These are phyloP conservation scores for Panagrolaimus sp. DNA, from an alignment of 1,140 invertebrate species.

Conservation along the genomic window DNA sequence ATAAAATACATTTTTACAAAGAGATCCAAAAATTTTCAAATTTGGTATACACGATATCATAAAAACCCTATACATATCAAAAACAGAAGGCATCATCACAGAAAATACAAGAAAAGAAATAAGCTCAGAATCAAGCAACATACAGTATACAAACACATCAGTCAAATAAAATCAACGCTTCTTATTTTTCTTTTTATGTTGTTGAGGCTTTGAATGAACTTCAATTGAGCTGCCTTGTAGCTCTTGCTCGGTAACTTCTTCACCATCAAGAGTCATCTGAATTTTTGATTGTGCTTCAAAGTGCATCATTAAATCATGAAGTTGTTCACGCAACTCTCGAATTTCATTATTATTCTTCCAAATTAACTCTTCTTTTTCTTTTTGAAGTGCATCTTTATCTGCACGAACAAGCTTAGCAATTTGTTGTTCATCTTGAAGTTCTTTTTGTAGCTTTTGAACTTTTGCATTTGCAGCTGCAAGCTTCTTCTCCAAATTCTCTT, in stretches of 20 bases:
- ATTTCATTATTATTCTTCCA: slow-evolving; percentile 64
- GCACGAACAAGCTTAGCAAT: slow-evolving; percentile 70
- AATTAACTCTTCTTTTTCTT: slow-evolving; percentile 67
- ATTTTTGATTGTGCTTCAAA: slow-evolving; percentile 70
- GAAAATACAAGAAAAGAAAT: too few species aligned
- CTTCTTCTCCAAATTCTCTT: slow-evolving; percentile 57
- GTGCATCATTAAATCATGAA: slow-evolving; percentile 91
- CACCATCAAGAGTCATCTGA: background rate
- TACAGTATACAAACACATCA: too few species aligned
- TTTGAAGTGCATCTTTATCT: slow-evolving; percentile 74
- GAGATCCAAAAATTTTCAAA: too few species aligned
- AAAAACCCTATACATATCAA: too few species aligned
- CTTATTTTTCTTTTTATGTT: slow-evolving; percentile 3
- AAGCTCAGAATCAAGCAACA: too few species aligned
- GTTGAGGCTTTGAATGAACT: background rate
- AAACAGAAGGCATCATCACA: too few species aligned
- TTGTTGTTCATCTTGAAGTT: slow-evolving; percentile 73
- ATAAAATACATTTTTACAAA: too few species aligned
- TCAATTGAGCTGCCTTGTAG: background rate
- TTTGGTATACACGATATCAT: too few species aligned
- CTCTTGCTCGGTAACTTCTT: background rate
- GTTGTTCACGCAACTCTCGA: slow-evolving; percentile 76
- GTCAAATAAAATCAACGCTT: background rate
- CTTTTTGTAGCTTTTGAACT: slow-evolving; percentile 62
- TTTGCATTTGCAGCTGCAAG: slow-evolving; percentile 66